Percentiles rank a stretch among this genome's conserved stretches.
Evolutionary conservation across 2,888 invertebrate species (phyloP).

Genomic region (Drosophila neoperkinsi): DNA sequence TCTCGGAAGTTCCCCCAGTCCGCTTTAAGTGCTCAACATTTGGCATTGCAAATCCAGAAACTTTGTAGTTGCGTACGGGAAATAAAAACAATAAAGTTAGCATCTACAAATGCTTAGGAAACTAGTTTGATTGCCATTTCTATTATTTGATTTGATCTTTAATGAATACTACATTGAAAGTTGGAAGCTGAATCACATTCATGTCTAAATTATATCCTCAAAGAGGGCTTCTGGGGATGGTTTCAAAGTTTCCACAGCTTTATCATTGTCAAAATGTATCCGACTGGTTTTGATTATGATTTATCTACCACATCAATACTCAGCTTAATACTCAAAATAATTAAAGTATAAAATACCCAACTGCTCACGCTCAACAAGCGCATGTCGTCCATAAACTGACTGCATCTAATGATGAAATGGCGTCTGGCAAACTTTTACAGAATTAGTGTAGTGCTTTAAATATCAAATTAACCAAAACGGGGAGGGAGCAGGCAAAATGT

Average conservation of each 20-base stretch:
- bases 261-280: not conserved
- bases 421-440: slow-evolving; percentile 15
- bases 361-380: not conserved
- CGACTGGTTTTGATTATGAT: not conserved
- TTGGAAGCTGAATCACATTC: no score
- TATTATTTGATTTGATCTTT: not conserved
- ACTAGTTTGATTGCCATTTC: not conserved
- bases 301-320: not conserved
- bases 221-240: not conserved
- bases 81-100: not conserved
- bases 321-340: not conserved
- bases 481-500: slow-evolving; percentile 15
- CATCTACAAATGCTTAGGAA: not conserved
- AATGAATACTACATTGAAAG: not conserved
- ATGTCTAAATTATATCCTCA: not conserved
- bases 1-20: slow-evolving; percentile 1
- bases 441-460: slow-evolving; percentile 54
- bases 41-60: not conserved
- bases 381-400: not conserved
- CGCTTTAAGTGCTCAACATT: slow-evolving; percentile 22
- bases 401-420: slow-evolving; percentile 4
- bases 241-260: no score
- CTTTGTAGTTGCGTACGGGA: not conserved
- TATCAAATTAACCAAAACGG: slow-evolving; percentile 59
- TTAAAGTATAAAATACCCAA: not conserved